Evolutionary conservation across 1,140 invertebrate species (phyloP), one percentile per base, ranked within the genome.

Genomic region (Papilio dardanus): DNA sequence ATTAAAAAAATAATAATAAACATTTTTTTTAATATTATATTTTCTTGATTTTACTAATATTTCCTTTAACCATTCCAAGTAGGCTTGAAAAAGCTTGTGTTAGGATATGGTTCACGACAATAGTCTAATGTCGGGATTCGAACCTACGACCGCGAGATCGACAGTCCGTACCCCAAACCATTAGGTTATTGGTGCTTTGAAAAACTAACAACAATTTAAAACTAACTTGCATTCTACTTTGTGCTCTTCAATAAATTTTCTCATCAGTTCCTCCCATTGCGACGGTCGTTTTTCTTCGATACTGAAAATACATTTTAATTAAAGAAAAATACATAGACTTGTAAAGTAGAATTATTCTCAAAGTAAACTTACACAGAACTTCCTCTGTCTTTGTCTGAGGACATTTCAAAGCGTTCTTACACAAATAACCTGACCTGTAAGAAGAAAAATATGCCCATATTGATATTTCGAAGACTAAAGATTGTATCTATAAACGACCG

Each of bases 201-300:
- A n/a, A n/a, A n/a, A n/a, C n/a, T n/a, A n/a, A n/a, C n/a, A n/a
- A n/a, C n/a, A n/a, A 50, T n/a, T 19, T 50, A 21, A 68, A 24
- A 82, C 84, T 83, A 76, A 90, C 91, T 88, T 90, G 87, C 89
- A 90, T 40, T 87, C 77, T 33, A 87, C 83, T 78, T 86, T 90
- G 65, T 90, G 83, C 3, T 83, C 78, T 76, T 90, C 83, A 28
- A 88, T 90, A 78, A 91, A 92, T 74, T 90, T 91, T 28, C 88
- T 84, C 91, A 92, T 90, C 30, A 91, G 76, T 24, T 81, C 77
- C 65, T 90, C 88, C 88, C 88, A 92, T 78, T 88, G 88, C 42
- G 87, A 88, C 40, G 81, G 58, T 0, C 90, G 83, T 50, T 86
- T 88, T 21, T 86, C 82, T 2, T 80, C 73, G 19, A 46, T 31